Base-by-base conservation (phyloP, 2,797 vertebrate genomes). In the Chelonia mydas region DNA sequence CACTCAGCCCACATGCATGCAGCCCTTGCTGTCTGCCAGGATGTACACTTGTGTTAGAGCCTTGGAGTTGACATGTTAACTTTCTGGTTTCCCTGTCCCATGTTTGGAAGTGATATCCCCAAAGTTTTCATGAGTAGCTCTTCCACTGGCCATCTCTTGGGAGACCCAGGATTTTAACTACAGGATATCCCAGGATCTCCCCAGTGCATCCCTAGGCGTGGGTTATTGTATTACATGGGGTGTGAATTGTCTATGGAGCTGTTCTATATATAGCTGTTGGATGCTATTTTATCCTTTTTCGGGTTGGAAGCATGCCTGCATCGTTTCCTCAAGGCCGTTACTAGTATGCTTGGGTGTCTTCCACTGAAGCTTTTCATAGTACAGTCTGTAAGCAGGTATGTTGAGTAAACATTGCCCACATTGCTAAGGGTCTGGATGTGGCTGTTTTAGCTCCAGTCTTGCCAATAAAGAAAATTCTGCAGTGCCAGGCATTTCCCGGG, bases 151-250 rank as follows among this genome's bases (percentile, higher is more conserved):
- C 47, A 45, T 28, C 3, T 11, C 57, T 37, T 11, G 33, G 59
- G 19, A n/a, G 11, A 61, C 37, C n/a, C 54, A 7, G 76, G 31
- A 16, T 10, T n/a, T 0, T 10, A 49, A 54, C 50, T 6, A 5
- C 1, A 37, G 37, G 2, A 6, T 2, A 27, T 8, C 77, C 68
- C 2, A 7, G 37, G 10, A 4, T 5, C 82, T 15, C 76, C 10
- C 27, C 45, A 15, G 1, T 0, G 5, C 1, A 1, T 16, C 54
- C 21, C 0, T 0, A 3, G 65, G 55, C 21, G 2, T 19, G 5
- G 6, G 55, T 53, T n/a, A 1, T 19, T 77, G n/a, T 1, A 2
- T 25, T 27, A 31, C 88, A 23, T 13, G 55, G 65, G 81, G n/a
- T 3, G 50, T 1, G 4, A 27, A 51, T 11, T 33, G 31, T 59